A percentile compares a stretch with the other conserved stretches of the same genome.
Evolutionary conservation across 53 echinoderm and acorn worm genomes (phyloP).

Genomic region (Stichopus horrens): DNA sequence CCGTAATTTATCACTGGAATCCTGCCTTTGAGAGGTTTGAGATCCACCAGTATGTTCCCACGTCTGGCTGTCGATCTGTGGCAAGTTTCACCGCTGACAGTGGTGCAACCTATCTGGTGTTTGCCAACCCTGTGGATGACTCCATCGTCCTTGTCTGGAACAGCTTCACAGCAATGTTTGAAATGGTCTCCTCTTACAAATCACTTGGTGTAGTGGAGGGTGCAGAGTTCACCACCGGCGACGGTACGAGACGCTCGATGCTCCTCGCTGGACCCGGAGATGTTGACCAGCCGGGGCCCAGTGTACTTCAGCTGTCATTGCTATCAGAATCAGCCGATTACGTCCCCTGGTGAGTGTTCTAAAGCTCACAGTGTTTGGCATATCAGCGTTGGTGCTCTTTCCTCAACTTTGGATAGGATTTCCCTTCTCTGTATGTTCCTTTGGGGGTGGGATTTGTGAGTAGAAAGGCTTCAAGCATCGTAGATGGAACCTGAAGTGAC

Average conservation of each 20-base stretch:
- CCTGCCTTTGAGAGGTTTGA: constrained; percentile 59
- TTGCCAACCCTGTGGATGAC: constrained; percentile 62
- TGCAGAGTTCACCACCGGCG: neutral
- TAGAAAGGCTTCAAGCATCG: too few relatives aligned
- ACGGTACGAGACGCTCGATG: neutral
- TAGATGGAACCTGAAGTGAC: too few relatives aligned
- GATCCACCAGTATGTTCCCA: constrained; percentile 76
- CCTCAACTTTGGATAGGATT: too few relatives aligned
- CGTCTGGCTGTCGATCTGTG: constrained; percentile 71
- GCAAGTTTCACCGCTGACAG: constrained; percentile 59
- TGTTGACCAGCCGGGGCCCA: constrained; percentile 58
- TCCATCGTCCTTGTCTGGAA: constrained; percentile 77
- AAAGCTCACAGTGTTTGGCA: too few relatives aligned
- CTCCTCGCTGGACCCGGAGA: constrained; percentile 29
- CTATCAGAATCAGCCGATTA: constrained; percentile 70
- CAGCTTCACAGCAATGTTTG: constrained; percentile 71
- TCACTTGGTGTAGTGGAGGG: neutral
- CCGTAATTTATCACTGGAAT: constrained; percentile 84
- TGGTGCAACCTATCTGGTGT: constrained; percentile 65
- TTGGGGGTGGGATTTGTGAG: too few relatives aligned
- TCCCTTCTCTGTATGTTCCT: too few relatives aligned
- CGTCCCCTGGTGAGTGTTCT: constrained; percentile 72
- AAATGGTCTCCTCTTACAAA: constrained; percentile 36
- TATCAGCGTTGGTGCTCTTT: too few relatives aligned
- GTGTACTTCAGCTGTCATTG: constrained; percentile 61